These are phyloP conservation scores for Parazoanthus atlanticus DNA, from an alignment of 92 coral and sea anemone genomes.

Conservation along the genomic window DNA sequence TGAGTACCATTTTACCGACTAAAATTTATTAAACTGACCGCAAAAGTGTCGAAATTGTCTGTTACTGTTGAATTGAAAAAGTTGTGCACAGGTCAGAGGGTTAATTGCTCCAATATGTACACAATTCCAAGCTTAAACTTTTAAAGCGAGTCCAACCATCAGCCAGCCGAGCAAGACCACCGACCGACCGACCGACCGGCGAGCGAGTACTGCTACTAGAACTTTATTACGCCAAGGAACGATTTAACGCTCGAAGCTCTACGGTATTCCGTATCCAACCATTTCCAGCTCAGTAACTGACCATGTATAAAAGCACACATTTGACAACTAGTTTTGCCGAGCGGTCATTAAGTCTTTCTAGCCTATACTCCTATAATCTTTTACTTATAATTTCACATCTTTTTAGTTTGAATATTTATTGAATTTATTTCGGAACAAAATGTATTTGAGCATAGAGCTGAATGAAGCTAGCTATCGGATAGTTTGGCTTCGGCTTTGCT, in stretches of 20 bases:
- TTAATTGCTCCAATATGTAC: constrained; percentile 37
- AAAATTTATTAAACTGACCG: background rate
- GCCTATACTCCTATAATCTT: too few relatives aligned
- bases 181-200: too few relatives aligned
- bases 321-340: background rate
- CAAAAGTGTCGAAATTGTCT: background rate
- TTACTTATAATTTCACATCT: background rate
- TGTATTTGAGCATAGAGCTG: too few relatives aligned
- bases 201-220: too few relatives aligned
- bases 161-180: background rate
- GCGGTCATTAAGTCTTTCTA: background rate
- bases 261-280: background rate
- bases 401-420: too few relatives aligned
- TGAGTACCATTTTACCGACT: background rate
- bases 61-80: background rate
- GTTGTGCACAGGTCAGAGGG: constrained; percentile 41
- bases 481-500: too few relatives aligned
- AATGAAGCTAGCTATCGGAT: too few relatives aligned
- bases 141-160: background rate
- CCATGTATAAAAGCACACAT: background rate
- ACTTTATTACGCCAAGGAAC: background rate
- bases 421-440: too few relatives aligned
- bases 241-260: background rate
- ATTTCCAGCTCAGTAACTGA: background rate
- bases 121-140: background rate